Percentiles rank a stretch among this genome's conserved stretches.
These are phyloP conservation scores for Astreopora myriophthalma DNA, from an alignment of 64 coral and sea anemone species.

Conservation along the genomic window DNA sequence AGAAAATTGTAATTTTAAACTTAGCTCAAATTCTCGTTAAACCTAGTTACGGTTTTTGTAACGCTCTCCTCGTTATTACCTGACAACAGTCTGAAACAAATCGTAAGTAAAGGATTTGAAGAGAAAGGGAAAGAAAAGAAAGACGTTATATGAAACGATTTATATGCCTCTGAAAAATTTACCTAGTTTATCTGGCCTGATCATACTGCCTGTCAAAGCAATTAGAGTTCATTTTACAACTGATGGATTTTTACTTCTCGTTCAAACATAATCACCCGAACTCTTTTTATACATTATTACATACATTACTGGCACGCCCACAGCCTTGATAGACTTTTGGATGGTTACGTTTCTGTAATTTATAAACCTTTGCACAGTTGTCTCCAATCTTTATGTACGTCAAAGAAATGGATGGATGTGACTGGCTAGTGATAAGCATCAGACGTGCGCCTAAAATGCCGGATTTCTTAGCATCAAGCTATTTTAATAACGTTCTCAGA, in stretches of 20 bases:
- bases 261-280: neutral
- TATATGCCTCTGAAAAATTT: neutral
- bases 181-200: neutral
- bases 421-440: neutral
- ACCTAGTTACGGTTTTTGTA: too few relatives aligned
- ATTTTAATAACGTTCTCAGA: constrained; percentile 2
- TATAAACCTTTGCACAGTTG: constrained; percentile 29
- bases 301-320: neutral
- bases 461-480: neutral
- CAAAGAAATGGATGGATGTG: neutral
- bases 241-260: neutral
- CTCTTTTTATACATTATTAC: neutral
- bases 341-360: constrained; percentile 14
- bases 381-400: neutral
- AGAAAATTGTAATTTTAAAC: too few relatives aligned
- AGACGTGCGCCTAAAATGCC: neutral
- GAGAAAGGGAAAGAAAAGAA: neutral
- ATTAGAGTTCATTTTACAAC: neutral
- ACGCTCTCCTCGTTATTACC: too few relatives aligned
- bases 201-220: neutral
- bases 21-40: too few relatives aligned
- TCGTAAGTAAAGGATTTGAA: neutral
- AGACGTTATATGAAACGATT: neutral
- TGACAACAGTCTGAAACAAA: neutral
- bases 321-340: neutral